Conservation (phyloP, 2,113 vertebrate species). For the Entosphenus tridentatus region DNA sequence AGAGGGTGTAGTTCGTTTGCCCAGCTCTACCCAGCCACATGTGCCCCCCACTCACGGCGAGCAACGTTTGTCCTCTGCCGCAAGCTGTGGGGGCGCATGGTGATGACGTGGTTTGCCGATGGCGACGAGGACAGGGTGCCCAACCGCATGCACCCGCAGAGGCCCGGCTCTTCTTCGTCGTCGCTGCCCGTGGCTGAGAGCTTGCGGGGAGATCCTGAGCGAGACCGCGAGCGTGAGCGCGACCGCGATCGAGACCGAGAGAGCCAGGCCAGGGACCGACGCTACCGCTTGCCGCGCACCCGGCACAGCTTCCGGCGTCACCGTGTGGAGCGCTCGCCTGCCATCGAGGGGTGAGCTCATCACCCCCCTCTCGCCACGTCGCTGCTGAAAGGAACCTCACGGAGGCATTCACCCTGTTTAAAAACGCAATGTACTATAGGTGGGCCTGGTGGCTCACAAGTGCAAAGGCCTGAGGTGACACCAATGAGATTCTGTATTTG, state of each 20-base stretch:
- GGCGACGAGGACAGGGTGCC: too few species aligned
- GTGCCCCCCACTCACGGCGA: too few species aligned
- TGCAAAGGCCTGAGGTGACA: neutral
- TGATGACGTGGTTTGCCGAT: too few species aligned
- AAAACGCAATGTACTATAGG: neutral
- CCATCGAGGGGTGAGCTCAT: constrained; percentile 58
- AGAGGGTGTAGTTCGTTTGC: too few species aligned
- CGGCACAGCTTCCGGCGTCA: constrained; percentile 30
- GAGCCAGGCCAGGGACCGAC: constrained; percentile 34
- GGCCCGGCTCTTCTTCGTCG: too few species aligned
- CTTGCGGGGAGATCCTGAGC: too few species aligned
- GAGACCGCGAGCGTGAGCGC: constrained; percentile 16
- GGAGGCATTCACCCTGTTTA: neutral
- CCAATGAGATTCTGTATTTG: neutral
- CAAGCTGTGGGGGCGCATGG: too few species aligned
- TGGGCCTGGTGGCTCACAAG: neutral
- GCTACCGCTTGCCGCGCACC: constrained; percentile 13
- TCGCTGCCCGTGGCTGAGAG: too few species aligned
- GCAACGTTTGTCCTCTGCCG: too few species aligned
- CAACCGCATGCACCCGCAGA: too few species aligned
- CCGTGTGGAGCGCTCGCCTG: constrained; percentile 55
- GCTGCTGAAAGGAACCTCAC: neutral
- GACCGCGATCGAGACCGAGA: constrained; percentile 25
- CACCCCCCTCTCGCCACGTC: neutral
- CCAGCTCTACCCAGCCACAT: too few species aligned